phyloP scores from a whole-genome alignment of 2,113 vertebrate genomes.

The Pristiophorus japonicus region DNA sequence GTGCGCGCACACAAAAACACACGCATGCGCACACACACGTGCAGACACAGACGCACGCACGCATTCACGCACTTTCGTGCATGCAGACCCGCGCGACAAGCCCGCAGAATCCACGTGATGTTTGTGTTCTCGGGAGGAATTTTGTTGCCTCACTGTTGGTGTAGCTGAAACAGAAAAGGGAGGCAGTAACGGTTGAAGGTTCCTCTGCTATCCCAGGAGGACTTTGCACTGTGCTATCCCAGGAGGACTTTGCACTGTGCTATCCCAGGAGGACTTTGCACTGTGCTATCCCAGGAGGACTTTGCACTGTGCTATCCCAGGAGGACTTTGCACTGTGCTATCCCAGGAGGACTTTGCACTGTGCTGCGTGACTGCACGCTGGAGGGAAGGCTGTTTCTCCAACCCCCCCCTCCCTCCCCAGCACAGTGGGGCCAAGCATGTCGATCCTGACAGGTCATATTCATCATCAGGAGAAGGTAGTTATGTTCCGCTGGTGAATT shows the following conservation, averaged over 20 bases:
- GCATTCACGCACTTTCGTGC: not conserved
- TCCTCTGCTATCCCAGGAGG: not conserved
- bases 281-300: not conserved
- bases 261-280: not conserved
- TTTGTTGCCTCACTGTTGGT: not conserved
- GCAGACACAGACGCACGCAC: not conserved
- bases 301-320: not conserved
- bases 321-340: not conserved
- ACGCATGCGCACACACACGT: not conserved
- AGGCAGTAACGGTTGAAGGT: not conserved
- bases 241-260: no score
- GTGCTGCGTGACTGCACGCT: not conserved
- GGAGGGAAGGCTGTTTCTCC: not conserved
- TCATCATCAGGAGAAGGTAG: slow-evolving; percentile 12
- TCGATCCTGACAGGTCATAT: slow-evolving; percentile 17
- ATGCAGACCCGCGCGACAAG: not conserved
- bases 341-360: not conserved
- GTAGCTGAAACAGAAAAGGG: not conserved
- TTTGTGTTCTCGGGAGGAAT: not conserved
- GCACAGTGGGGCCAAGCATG: not conserved
- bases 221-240: no score
- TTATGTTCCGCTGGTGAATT: slow-evolving; percentile 9
- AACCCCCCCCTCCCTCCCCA: not conserved
- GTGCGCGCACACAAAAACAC: no score
- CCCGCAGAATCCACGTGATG: not conserved